A percentile compares a stretch with the other conserved stretches of the same genome.
phyloP scores from a whole-genome alignment of 1,140 invertebrate species.

The Pachyrhynchus sulphureomaculatus region DNA sequence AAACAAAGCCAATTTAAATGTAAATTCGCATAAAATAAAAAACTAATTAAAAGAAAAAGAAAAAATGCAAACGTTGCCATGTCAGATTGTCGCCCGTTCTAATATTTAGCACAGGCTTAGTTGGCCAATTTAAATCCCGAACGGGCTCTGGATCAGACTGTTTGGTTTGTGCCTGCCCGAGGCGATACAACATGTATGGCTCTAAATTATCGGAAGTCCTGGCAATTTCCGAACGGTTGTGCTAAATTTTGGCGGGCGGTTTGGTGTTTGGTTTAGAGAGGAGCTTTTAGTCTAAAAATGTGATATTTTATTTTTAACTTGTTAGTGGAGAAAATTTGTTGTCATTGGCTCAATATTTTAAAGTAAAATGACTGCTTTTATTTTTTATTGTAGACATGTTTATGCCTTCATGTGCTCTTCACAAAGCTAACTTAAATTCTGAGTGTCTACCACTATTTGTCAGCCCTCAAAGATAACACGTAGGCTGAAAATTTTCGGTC shows the following conservation, averaged over 20 bases:
- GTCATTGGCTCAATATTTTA: too few relatives aligned
- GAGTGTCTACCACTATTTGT: too few relatives aligned
- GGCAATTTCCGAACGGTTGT: conserved; percentile 40
- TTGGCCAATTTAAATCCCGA: conserved; percentile 48
- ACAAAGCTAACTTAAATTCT: too few relatives aligned
- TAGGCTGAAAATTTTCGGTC: too few relatives aligned
- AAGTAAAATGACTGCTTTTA: too few relatives aligned
- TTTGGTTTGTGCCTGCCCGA: conserved; percentile 46
- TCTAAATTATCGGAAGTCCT: conserved; percentile 48
- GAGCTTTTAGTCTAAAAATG: background rate
- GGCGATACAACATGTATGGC: conserved; percentile 48
- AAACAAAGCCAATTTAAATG: too few relatives aligned
- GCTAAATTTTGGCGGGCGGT: conserved; percentile 2
- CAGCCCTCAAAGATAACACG: too few relatives aligned
- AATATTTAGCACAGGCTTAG: conserved; percentile 42
- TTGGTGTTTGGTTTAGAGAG: background rate
- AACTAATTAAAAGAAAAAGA: conserved; percentile 17
- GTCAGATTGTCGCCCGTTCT: conserved; percentile 12
- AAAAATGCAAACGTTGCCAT: conserved; percentile 26
- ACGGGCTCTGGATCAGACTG: conserved; percentile 46
- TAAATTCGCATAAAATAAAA: background rate
- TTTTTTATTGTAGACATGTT: too few relatives aligned
- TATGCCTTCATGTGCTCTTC: too few relatives aligned
- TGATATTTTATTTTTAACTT: too few relatives aligned
- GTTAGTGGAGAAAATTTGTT: too few relatives aligned